Evolutionary conservation across 2,888 invertebrate genomes (phyloP).

Genomic region (Tenthredo distinguenda): DNA sequence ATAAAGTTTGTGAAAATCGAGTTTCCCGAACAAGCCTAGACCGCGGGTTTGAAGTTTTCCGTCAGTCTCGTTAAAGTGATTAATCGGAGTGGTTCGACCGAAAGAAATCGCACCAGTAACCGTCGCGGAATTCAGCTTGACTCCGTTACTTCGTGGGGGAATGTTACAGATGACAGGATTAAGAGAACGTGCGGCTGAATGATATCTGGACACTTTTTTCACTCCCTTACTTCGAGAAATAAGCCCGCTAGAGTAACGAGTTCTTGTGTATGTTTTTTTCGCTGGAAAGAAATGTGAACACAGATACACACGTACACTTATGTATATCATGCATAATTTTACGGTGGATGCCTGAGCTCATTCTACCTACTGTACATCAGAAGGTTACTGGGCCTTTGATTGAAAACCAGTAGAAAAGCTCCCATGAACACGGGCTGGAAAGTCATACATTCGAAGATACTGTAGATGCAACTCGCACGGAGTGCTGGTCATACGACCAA

Average conservation of each 20-base stretch:
- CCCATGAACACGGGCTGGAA: background rate
- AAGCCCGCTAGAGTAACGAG: background rate
- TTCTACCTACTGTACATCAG: background rate
- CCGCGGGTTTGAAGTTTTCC: slow-evolving; percentile 4
- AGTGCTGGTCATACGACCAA: background rate
- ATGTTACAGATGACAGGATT: slow-evolving; percentile 26
- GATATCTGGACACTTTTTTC: background rate
- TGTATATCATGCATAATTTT: background rate
- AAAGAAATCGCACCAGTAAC: slow-evolving; percentile 4
- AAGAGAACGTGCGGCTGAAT: slow-evolving; percentile 2
- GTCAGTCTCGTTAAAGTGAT: slow-evolving; percentile 13
- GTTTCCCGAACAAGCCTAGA: background rate
- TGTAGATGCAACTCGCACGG: background rate
- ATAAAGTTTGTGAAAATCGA: background rate
- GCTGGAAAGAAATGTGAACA: background rate
- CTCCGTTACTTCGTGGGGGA: background rate
- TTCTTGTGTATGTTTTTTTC: background rate
- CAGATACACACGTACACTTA: background rate
- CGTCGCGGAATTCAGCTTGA: background rate
- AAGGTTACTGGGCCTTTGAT: background rate
- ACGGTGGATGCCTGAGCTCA: background rate
- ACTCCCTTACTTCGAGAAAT: background rate
- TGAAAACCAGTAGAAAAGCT: background rate
- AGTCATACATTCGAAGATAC: background rate
- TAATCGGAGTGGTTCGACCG: slow-evolving; percentile 9